These are phyloP conservation scores for Nestor notabilis DNA, from an alignment of 2,113 vertebrate genomes.

Conservation along the genomic window DNA sequence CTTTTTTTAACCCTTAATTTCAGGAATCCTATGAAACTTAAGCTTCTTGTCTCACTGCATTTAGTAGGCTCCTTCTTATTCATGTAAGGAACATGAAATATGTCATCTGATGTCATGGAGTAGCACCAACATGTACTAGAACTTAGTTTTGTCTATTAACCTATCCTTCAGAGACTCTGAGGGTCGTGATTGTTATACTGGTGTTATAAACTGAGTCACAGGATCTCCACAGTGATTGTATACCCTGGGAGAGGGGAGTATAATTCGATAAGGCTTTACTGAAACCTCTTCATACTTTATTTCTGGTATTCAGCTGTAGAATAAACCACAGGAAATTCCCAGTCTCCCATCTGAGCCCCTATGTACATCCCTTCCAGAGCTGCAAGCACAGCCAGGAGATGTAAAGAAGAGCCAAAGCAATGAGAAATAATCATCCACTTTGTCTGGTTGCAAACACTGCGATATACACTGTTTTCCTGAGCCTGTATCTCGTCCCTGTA, in stretches of 20 bases:
- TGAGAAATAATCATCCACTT: not conserved
- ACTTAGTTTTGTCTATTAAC: not conserved
- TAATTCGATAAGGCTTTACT: not conserved
- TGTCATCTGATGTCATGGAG: not conserved
- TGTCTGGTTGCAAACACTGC: not conserved
- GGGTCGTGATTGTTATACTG: not conserved
- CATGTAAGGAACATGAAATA: not conserved
- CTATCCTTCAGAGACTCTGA: not conserved
- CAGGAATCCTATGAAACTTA: not conserved
- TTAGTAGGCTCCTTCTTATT: not conserved
- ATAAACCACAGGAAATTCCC: not conserved
- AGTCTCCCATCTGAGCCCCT: not conserved
- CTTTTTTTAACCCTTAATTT: not conserved
- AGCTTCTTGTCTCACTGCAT: not conserved
- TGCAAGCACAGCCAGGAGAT: not conserved
- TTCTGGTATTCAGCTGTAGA: not conserved
- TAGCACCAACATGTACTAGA: not conserved
- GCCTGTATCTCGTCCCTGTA: fast-evolving
- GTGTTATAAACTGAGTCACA: not conserved
- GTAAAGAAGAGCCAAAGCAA: not conserved
- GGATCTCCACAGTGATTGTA: not conserved
- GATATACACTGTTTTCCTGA: not conserved
- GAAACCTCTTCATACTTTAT: not conserved
- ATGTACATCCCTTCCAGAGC: not conserved
- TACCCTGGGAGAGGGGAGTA: not conserved